Conservation (phyloP, 2,113 vertebrate genomes). For the Procapra przewalskii region DNA sequence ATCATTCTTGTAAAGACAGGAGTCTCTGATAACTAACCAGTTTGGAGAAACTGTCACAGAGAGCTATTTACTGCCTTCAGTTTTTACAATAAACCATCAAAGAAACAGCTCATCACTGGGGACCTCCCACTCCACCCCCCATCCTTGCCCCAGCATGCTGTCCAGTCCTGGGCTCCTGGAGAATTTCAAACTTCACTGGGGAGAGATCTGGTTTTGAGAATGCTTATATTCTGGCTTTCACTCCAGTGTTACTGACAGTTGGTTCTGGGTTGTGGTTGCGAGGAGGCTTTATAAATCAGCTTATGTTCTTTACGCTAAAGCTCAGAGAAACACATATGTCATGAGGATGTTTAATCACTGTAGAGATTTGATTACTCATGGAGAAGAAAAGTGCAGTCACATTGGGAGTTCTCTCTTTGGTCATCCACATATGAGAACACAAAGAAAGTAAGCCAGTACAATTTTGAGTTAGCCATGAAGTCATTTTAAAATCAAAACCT, state of each 20-base stretch:
- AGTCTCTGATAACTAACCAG: neutral
- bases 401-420: neutral
- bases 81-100: neutral
- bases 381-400: neutral
- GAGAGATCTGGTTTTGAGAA: neutral
- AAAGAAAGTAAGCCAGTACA: neutral
- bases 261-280: conserved; percentile 16
- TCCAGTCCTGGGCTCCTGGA: neutral
- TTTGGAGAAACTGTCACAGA: neutral
- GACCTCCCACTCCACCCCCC: neutral
- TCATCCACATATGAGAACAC: neutral
- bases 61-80: neutral
- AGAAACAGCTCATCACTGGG: neutral
- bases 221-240: neutral
- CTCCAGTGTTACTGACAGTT: neutral
- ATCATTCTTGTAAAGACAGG: neutral
- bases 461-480: neutral
- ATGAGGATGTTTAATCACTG: neutral
- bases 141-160: accelerated
- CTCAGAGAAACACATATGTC: conserved; percentile 20
- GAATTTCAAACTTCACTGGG: neutral
- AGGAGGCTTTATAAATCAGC: neutral
- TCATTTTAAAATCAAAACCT: neutral
- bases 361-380: neutral
- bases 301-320: neutral